Conservation (phyloP, 2,797 vertebrate species). For the Neopelma chrysocephalum region DNA sequence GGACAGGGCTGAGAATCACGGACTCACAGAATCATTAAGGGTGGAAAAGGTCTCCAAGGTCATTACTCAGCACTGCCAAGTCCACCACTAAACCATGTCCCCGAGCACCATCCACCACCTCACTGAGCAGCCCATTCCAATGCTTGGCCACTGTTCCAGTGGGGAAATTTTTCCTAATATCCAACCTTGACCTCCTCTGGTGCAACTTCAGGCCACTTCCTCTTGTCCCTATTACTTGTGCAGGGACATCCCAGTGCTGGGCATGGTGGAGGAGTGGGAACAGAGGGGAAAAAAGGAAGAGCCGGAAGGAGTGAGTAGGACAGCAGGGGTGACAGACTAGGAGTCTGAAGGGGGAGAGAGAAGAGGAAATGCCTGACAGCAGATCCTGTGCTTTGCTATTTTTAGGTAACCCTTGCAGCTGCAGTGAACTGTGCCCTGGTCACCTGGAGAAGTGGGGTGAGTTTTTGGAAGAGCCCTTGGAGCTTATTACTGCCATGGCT, state of each 20-base stretch:
- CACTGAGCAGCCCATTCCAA: neutral
- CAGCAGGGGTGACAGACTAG: neutral
- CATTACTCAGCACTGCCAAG: neutral
- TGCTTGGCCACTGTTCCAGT: neutral
- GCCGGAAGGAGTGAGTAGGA: neutral
- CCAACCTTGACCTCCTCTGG: neutral
- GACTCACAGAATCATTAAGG: neutral
- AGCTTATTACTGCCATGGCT: neutral
- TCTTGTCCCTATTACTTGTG: neutral
- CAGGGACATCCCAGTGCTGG: neutral
- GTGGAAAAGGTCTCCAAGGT: neutral
- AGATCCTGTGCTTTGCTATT: neutral
- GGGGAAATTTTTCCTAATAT: neutral
- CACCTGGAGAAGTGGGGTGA: neutral
- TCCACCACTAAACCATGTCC: neutral
- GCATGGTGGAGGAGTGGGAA: neutral
- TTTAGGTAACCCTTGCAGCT: neutral
- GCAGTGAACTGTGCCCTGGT: neutral
- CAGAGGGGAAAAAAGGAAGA: rapidly evolving
- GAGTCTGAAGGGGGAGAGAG: neutral
- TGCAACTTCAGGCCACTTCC: rapidly evolving
- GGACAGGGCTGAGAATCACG: neutral
- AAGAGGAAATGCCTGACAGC: neutral
- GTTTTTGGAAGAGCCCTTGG: neutral
- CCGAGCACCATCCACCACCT: neutral